Evolutionary conservation across 2,888 invertebrate species (phyloP).

Genomic region (Oligia fasciuncula): DNA sequence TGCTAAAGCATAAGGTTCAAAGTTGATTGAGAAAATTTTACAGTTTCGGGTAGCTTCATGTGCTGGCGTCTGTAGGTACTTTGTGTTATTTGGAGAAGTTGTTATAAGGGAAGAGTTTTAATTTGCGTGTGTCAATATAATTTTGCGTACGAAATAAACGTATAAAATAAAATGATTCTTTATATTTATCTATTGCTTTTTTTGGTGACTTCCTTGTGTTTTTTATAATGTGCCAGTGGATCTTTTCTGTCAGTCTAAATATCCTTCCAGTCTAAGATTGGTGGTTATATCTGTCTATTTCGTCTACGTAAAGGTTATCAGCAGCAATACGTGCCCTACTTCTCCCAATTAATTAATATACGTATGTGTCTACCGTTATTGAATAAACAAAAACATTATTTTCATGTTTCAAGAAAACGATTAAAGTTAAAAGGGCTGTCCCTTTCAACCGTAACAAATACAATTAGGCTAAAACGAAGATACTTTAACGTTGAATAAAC

Average conservation of each 20-base stretch:
- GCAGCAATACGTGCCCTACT: background rate
- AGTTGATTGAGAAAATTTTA: no score
- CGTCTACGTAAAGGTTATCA: background rate
- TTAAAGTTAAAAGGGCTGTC: conserved; percentile 32
- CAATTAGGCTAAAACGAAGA: conserved; percentile 41
- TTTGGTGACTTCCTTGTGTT: rapidly evolving
- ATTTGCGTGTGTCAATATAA: conserved; percentile 6
- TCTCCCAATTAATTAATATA: background rate
- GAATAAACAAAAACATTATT: background rate
- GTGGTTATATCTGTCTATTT: no score
- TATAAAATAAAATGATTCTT: background rate
- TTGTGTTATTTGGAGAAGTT: background rate
- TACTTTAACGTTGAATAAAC: conserved; percentile 26
- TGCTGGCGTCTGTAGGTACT: no score
- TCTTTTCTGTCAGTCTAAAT: background rate
- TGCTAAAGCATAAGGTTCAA: no score
- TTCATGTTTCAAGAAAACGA: conserved; percentile 11
- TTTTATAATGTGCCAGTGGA: background rate
- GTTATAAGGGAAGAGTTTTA: conserved; percentile 2
- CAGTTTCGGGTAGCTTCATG: background rate
- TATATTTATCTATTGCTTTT: background rate
- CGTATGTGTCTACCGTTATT: background rate
- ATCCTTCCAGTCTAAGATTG: background rate
- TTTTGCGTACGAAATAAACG: background rate
- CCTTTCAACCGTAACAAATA: conserved; percentile 29